Evolutionary conservation across 2,797 vertebrate genomes (phyloP).

Genomic region (Prionace glauca): DNA sequence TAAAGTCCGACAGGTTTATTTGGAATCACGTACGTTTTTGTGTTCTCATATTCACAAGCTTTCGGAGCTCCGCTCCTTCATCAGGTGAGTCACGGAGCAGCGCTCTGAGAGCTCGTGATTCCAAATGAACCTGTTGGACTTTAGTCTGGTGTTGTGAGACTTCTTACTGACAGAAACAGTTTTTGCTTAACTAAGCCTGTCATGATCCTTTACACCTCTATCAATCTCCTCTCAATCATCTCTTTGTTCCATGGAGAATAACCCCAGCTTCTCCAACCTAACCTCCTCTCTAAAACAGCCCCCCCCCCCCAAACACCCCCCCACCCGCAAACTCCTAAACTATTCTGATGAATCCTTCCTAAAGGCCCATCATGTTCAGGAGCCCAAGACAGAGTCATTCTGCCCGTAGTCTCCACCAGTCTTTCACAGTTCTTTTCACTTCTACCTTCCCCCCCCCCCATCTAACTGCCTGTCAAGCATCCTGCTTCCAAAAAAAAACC

Average conservation of each 20-base stretch:
- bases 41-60: too few relatives aligned
- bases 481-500: neutral
- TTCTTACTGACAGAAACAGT: too few relatives aligned
- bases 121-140: too few relatives aligned
- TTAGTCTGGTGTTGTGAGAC: too few relatives aligned
- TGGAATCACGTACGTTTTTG: too few relatives aligned
- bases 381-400: neutral
- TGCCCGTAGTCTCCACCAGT: neutral
- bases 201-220: neutral
- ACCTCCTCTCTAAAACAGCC: neutral
- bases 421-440: neutral
- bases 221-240: neutral
- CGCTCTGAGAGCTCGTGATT: too few relatives aligned
- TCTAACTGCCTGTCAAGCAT: slow-evolving; percentile 21
- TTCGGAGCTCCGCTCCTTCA: too few relatives aligned
- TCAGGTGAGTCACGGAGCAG: too few relatives aligned
- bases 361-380: neutral
- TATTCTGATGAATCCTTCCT: neutral
- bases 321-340: too few relatives aligned
- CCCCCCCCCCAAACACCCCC: too few relatives aligned
- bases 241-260: neutral
- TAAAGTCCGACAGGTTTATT: too few relatives aligned
- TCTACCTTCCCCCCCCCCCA: too few relatives aligned
- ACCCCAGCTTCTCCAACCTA: neutral
- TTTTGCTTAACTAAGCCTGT: neutral